phyloP scores from a whole-genome alignment of 2,113 vertebrate genomes.

The Antennarius striatus region DNA sequence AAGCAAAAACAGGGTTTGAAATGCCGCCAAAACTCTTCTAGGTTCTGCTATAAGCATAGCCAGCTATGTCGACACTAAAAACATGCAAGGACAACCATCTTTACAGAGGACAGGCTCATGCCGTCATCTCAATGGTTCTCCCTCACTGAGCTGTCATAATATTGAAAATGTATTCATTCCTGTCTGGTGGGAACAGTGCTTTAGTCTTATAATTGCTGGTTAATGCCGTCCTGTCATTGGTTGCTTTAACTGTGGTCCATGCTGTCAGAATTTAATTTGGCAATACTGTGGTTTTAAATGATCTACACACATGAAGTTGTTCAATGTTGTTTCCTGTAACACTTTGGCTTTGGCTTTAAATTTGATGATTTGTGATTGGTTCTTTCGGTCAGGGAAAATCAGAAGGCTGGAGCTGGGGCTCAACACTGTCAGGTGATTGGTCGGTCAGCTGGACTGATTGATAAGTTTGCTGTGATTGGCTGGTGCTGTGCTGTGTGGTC shows the following conservation, averaged over 20 bases:
- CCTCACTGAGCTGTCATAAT: background rate
- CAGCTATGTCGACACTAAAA: background rate
- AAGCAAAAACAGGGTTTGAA: background rate
- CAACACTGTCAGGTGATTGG: constrained; percentile 28
- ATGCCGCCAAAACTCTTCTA: background rate
- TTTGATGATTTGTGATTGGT: constrained; percentile 17
- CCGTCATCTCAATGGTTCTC: background rate
- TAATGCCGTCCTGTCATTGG: constrained; percentile 7
- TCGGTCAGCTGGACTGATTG: constrained; percentile 35
- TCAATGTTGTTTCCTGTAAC: no score
- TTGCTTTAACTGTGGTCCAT: constrained; percentile 12
- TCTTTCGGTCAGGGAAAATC: constrained; percentile 39
- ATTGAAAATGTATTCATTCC: background rate
- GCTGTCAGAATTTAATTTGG: constrained; percentile 11
- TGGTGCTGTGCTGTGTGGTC: constrained; percentile 42
- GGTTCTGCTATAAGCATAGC: background rate
- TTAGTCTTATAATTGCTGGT: background rate
- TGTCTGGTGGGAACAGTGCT: background rate
- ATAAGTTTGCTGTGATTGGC: constrained; percentile 14
- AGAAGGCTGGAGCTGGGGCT: constrained; percentile 25
- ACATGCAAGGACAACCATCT: constrained; percentile 1
- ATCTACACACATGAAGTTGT: background rate
- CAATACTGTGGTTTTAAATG: background rate
- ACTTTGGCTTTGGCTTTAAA: no score
- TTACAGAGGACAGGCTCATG: background rate